A percentile compares a stretch with the other conserved stretches of the same genome.
Conservation (phyloP, 2,797 vertebrate species). For the Varecia variegata region DNA sequence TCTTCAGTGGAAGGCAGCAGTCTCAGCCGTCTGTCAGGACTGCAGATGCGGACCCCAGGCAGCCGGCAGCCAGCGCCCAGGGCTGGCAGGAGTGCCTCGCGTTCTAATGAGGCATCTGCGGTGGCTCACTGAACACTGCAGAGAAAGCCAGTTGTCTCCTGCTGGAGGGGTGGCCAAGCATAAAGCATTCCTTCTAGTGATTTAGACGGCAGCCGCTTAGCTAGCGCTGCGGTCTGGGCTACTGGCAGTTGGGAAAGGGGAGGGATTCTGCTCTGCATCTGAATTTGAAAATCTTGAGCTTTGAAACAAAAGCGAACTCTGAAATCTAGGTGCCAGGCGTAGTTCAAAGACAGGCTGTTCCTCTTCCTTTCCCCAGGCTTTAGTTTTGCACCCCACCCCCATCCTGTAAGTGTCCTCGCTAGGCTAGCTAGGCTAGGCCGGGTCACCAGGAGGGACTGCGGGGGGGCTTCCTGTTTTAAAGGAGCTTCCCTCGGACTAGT, state of each 20-base stretch:
- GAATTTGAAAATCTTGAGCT: slow-evolving; percentile 60
- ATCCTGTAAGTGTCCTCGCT: accelerated
- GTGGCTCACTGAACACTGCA: slow-evolving; percentile 75
- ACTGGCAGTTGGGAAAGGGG: background rate
- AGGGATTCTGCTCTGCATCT: slow-evolving; percentile 59
- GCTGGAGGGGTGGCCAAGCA: slow-evolving; percentile 80
- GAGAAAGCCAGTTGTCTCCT: slow-evolving; percentile 78
- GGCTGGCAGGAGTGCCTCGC: slow-evolving; percentile 80
- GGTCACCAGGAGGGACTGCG: background rate
- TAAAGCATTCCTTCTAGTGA: slow-evolving; percentile 76
- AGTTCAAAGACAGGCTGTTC: background rate
- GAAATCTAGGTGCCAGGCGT: background rate
- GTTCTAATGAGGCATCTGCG: slow-evolving; percentile 83
- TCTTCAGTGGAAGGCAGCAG: slow-evolving; percentile 86
- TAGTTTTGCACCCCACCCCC: background rate
- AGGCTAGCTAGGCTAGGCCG: accelerated
- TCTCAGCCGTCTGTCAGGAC: slow-evolving; percentile 82
- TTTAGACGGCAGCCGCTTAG: slow-evolving; percentile 72
- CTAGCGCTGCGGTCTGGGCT: background rate
- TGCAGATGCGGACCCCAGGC: slow-evolving; percentile 83
- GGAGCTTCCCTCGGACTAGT: background rate
- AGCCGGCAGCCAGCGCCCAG: slow-evolving; percentile 78
- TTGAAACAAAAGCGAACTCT: slow-evolving; percentile 42
- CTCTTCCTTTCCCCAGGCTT: no score
- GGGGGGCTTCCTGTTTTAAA: background rate